A percentile compares a stretch with the other conserved stretches of the same genome.
These are phyloP conservation scores for Andrena chrysosceles DNA, from an alignment of 2,888 invertebrate species.

Conservation along the genomic window DNA sequence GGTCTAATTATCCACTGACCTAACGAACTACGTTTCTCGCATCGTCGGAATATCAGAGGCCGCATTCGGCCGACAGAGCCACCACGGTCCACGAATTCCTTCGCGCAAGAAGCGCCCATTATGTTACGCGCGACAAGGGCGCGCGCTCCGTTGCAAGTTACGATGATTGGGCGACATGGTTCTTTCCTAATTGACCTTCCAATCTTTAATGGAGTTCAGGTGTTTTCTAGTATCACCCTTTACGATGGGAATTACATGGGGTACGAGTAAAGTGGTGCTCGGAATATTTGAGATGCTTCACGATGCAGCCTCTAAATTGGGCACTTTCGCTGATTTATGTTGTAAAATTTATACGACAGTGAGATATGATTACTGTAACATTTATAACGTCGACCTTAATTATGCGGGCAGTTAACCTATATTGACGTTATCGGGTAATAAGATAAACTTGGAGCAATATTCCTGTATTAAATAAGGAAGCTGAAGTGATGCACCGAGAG, in stretches of 20 bases:
- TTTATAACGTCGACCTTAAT: not conserved
- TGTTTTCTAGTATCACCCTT: not conserved
- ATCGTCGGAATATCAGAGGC: slow-evolving; percentile 45
- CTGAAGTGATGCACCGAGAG: not conserved
- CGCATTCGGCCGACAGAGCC: slow-evolving; percentile 12
- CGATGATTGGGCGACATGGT: slow-evolving; percentile 41
- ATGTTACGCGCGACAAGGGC: slow-evolving; percentile 11
- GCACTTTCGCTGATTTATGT: not conserved
- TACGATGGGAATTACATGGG: not conserved
- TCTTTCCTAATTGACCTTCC: not conserved
- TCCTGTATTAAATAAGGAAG: not conserved
- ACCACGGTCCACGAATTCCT: slow-evolving; percentile 31
- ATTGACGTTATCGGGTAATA: too few relatives aligned
- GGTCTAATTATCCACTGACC: slow-evolving; percentile 57
- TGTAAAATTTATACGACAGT: not conserved
- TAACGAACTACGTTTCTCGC: slow-evolving; percentile 54
- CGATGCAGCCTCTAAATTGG: not conserved
- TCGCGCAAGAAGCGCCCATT: slow-evolving; percentile 23
- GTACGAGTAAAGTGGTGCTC: not conserved
- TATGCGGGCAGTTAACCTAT: not conserved
- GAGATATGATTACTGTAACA: not conserved
- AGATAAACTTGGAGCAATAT: too few relatives aligned
- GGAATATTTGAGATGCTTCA: not conserved
- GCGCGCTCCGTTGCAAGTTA: slow-evolving; percentile 36
- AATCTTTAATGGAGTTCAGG: not conserved